A percentile compares a stretch with the other conserved stretches of the same genome.
phyloP scores from a whole-genome alignment of 2,113 vertebrate genomes.

The Noturus placidus region DNA sequence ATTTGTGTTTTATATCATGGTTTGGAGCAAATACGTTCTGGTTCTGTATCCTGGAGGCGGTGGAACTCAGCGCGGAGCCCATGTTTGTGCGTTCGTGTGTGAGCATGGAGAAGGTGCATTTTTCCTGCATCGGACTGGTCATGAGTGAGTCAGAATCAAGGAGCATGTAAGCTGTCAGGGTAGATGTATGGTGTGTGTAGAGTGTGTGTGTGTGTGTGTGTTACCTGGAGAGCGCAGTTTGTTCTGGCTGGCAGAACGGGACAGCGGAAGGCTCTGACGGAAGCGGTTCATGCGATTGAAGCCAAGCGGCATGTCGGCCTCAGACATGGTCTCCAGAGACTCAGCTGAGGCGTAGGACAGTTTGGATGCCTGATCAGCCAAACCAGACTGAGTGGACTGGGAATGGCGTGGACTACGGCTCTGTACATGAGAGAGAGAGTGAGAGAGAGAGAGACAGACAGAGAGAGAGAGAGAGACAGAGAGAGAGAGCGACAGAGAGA shows the following conservation, averaged over 20 bases:
- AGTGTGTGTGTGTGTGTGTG: constrained; percentile 16
- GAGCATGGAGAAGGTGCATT: not conserved
- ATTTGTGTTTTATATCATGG: not conserved
- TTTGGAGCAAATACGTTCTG: not conserved
- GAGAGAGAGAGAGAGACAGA: not conserved
- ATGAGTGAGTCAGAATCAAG: constrained; percentile 25
- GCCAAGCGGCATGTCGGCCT: constrained; percentile 93
- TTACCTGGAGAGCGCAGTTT: constrained; percentile 96
- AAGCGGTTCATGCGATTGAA: constrained; percentile 98
- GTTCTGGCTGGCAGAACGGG: constrained; percentile 94
- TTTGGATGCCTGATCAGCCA: constrained; percentile 95
- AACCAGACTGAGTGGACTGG: constrained; percentile 92
- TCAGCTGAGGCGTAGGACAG: constrained; percentile 96
- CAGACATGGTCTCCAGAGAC: constrained; percentile 97
- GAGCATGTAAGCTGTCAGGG: constrained; percentile 1
- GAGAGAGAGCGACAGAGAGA: not conserved
- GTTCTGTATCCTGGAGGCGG: not conserved
- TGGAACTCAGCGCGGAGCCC: not conserved
- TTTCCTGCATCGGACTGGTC: not conserved
- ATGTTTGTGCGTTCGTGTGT: constrained; percentile 4
- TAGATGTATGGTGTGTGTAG: not conserved
- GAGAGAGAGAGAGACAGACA: too few species aligned
- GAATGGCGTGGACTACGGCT: constrained; percentile 93
- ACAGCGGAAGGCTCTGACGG: constrained; percentile 94
- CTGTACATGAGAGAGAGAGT: constrained; percentile 63